Evolutionary conservation across 2,797 vertebrate species (phyloP).

Genomic region (Heteromormyrus szaboi): DNA sequence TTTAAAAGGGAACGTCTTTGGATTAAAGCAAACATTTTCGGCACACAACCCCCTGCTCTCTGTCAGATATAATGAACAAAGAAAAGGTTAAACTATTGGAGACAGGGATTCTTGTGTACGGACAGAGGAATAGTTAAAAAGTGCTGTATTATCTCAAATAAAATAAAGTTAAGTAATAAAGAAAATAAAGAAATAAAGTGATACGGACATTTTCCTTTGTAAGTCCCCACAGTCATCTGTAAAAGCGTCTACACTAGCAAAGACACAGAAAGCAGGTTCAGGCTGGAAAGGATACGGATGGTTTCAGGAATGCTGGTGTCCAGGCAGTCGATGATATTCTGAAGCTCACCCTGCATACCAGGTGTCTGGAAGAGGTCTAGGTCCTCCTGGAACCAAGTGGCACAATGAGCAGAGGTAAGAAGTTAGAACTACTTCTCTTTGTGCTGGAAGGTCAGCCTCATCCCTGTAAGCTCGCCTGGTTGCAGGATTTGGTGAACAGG

Average conservation of each 20-base stretch:
- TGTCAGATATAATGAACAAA: neutral
- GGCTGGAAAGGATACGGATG: constrained; percentile 82
- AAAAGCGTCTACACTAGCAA: neutral
- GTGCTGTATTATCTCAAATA: neutral
- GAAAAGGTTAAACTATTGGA: neutral
- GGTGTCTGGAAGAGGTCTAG: constrained; percentile 96
- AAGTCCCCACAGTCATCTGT: neutral
- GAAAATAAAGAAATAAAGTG: neutral
- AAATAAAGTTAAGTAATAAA: neutral
- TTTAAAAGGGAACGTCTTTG: neutral
- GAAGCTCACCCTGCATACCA: constrained; percentile 87
- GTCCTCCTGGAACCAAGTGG: constrained; percentile 75
- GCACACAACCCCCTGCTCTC: neutral
- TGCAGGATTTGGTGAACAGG: constrained; percentile 80
- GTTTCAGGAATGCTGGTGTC: constrained; percentile 91
- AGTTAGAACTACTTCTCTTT: neutral
- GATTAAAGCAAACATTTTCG: neutral
- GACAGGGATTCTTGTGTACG: neutral
- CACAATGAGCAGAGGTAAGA: neutral
- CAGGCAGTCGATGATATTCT: constrained; percentile 91
- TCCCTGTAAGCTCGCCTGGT: constrained; percentile 69
- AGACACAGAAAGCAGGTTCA: neutral
- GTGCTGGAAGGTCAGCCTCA: neutral
- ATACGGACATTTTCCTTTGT: neutral
- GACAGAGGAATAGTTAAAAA: neutral